These are phyloP conservation scores for Romanogobio albipinnatus DNA, from an alignment of 2,113 vertebrate genomes.

Conservation along the genomic window DNA sequence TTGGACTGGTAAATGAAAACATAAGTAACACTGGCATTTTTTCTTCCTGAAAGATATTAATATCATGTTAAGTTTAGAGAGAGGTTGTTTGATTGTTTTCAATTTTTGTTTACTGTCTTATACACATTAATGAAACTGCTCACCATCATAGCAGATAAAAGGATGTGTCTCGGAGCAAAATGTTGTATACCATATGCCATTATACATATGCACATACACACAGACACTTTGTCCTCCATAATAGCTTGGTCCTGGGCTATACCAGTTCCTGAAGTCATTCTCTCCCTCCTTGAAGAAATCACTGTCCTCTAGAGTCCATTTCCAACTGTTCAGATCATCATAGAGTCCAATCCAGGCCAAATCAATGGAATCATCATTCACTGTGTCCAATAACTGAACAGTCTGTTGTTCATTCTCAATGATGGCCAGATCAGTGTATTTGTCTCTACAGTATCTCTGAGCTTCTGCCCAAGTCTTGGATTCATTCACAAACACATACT, in stretches of 20 bases:
- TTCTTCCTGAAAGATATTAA: background rate
- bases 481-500: conserved; percentile 38
- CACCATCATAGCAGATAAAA: conserved; percentile 37
- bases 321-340: conserved; percentile 39
- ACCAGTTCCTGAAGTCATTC: conserved; percentile 43
- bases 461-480: conserved; percentile 33
- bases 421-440: conserved; percentile 40
- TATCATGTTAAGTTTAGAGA: background rate
- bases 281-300: background rate
- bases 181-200: background rate
- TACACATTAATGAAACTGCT: background rate
- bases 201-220: background rate
- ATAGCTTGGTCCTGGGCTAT: background rate
- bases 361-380: background rate
- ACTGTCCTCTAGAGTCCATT: conserved; percentile 36
- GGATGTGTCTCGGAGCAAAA: background rate
- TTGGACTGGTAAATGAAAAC: background rate
- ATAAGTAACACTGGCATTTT: background rate
- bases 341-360: conserved; percentile 46
- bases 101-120: background rate
- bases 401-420: conserved; percentile 15
- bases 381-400: background rate
- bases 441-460: conserved; percentile 39
- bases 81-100: background rate
- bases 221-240: background rate